A percentile compares a stretch with the other conserved stretches of the same genome.
Conservation (phyloP, 2,888 invertebrate species). For the Synergus itoensis region DNA sequence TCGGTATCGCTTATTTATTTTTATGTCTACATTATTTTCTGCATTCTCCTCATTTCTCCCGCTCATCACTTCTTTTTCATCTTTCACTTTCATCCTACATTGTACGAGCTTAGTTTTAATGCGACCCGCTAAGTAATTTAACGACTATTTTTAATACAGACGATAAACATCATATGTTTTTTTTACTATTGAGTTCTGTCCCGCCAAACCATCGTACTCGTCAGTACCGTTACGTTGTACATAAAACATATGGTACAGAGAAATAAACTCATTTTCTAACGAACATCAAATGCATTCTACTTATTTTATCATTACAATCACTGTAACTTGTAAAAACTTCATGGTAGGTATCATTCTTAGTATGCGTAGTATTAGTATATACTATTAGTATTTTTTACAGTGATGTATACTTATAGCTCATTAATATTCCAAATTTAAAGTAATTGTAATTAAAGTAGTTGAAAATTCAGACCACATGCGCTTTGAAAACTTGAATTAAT, state of each 20-base stretch:
- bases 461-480: no score
- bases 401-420: no score
- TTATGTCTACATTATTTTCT: constrained; percentile 56
- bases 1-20: constrained; percentile 77
- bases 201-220: constrained; percentile 69
- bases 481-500: background rate
- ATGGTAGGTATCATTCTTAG: background rate
- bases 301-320: constrained; percentile 44
- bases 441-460: background rate
- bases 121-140: constrained; percentile 49
- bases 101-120: constrained; percentile 53
- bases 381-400: no score
- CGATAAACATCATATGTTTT: constrained; percentile 66
- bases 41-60: constrained; percentile 42
- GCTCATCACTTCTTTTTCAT: constrained; percentile 44
- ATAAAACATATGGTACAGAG: constrained; percentile 76
- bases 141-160: constrained; percentile 58
- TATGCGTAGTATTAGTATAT: no score
- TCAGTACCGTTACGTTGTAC: constrained; percentile 76
- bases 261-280: constrained; percentile 78
- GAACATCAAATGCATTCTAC: constrained; percentile 56
- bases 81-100: constrained; percentile 51
- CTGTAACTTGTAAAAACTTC: constrained; percentile 7
- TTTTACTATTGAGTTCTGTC: constrained; percentile 70
- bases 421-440: background rate